phyloP scores from a whole-genome alignment of 2,113 vertebrate genomes.

The Eudyptes chrysolophus region DNA sequence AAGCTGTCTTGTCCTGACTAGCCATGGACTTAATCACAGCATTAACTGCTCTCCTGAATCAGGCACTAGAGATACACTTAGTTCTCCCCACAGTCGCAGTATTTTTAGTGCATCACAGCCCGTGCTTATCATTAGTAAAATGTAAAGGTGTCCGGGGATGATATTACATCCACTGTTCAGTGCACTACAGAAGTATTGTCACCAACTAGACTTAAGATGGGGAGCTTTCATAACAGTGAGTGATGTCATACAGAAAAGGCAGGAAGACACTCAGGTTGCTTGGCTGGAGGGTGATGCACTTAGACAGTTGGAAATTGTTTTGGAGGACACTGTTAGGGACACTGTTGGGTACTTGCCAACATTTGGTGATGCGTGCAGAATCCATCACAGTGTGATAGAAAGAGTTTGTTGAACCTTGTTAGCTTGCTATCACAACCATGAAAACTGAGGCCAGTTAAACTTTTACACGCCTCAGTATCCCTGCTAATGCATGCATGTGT shows the following conservation, averaged over 20 bases:
- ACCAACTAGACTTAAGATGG: not conserved
- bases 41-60: slow-evolving; percentile 42
- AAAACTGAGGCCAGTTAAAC: not conserved
- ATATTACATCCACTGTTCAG: not conserved
- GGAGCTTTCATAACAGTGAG: not conserved
- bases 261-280: not conserved
- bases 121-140: not conserved
- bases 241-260: not conserved
- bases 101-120: slow-evolving; percentile 32
- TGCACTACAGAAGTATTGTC: not conserved
- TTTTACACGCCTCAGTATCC: not conserved
- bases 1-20: slow-evolving; percentile 48
- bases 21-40: slow-evolving; percentile 48
- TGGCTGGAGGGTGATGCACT: not conserved
- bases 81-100: not conserved
- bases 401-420: not conserved
- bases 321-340: not conserved
- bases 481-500: not conserved
- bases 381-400: not conserved
- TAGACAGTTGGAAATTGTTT: not conserved
- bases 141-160: not conserved
- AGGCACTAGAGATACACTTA: slow-evolving; percentile 41
- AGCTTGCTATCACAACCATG: not conserved
- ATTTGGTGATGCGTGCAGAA: not conserved
- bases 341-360: not conserved